These are phyloP conservation scores for Hydraecia micacea DNA, from an alignment of 2,888 invertebrate species.

Conservation along the genomic window DNA sequence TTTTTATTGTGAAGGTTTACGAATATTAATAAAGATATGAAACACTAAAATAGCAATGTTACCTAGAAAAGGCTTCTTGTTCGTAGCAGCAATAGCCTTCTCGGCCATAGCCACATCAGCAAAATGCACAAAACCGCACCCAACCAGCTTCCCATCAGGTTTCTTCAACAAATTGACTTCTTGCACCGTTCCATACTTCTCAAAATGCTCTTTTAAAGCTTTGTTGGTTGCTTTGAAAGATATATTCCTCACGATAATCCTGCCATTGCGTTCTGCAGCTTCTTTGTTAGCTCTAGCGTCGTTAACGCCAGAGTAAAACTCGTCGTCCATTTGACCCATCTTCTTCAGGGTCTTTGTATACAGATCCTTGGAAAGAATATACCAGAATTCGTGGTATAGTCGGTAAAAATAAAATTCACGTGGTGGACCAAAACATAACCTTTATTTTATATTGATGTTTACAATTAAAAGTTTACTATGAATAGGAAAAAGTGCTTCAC, in stretches of 20 bases:
- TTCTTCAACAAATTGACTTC: slow-evolving; percentile 94
- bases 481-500: background rate
- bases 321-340: slow-evolving; percentile 73
- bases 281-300: slow-evolving; percentile 79
- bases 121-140: slow-evolving; percentile 97
- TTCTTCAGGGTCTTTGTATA: background rate
- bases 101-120: slow-evolving; percentile 94
- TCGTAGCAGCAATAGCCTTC: slow-evolving; percentile 93
- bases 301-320: slow-evolving; percentile 66
- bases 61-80: slow-evolving; percentile 92
- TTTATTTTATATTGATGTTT: slow-evolving; percentile 29
- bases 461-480: background rate
- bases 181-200: slow-evolving; percentile 93
- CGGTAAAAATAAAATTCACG: slow-evolving; percentile 69
- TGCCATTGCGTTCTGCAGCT: slow-evolving; percentile 82
- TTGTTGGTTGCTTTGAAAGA: slow-evolving; percentile 93
- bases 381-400: background rate
- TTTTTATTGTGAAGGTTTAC: background rate
- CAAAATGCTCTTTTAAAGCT: slow-evolving; percentile 92
- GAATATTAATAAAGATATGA: background rate
- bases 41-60: slow-evolving; percentile 58
- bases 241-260: slow-evolving; percentile 92
- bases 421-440: slow-evolving; percentile 74
- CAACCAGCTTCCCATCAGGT: slow-evolving; percentile 94
- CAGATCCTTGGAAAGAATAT: background rate